Evolutionary conservation across 2,797 vertebrate genomes (phyloP), one percentile per base, ranked within the genome.

Genomic region (Sparus aurata): DNA sequence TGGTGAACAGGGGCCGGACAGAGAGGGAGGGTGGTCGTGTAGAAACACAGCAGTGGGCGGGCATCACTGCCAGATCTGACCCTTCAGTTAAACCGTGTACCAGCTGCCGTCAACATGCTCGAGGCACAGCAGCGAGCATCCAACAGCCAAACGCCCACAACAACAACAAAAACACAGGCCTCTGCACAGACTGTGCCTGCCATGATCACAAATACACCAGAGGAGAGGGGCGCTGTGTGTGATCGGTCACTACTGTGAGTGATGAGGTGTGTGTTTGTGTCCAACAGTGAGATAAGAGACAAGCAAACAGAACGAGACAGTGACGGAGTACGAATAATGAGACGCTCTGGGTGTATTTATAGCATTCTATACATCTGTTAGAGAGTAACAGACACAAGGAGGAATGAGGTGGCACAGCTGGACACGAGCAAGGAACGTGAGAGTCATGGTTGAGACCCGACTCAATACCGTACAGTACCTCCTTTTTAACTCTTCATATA

Each of bases 91-190:
- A 75, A 81, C 83, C 38, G 16, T 20, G 38, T n/a, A 79, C 65
- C 84, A 75, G 84, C 84, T 89, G 87, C 75, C 47, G 53, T 70
- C 70, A 77, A 58, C 69, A 55, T 8, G 63, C 82, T 65, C 0
- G 15, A 69, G 69, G 73, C 80, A 43, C 22, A 67, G 73, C 67
- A 54, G 54, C 72, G 79, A 27, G 53, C 20, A 6, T 53, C 25
- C 34, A 52, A 49, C 52, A 66, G 47, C 47, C 50, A 13, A 50
- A 79, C 60, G 7, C 30, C 34, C 70, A 54, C 47, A 57, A 62
- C 54, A 30, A 73, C 62, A 45, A 69, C 52, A 65, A 34, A 61
- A 46, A 60, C 34, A 60, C 34, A 55, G 43, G 61, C 52, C 23
- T 47, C 17, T 16, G n/a, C 38, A 43, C 57, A 69, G 47, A 60